phyloP scores from a whole-genome alignment of 2,797 vertebrate species.

The Anas bernieri region DNA sequence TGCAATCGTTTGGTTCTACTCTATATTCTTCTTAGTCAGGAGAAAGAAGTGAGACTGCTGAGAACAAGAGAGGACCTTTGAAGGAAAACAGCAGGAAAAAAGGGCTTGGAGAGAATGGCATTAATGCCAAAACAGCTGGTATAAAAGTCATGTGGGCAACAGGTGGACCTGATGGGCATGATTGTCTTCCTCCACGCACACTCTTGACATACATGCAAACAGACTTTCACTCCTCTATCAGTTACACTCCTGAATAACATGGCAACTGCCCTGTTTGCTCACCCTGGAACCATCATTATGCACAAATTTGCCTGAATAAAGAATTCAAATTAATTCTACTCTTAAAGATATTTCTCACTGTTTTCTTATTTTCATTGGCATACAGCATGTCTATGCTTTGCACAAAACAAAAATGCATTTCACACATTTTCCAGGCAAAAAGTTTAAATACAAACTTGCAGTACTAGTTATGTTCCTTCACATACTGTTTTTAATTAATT shows the following conservation, averaged over 20 bases:
- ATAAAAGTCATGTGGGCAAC: accelerated
- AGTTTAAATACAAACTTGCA: background rate
- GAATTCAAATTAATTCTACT: background rate
- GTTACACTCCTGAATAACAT: accelerated
- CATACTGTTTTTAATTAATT: conserved; percentile 60
- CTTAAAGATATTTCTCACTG: background rate
- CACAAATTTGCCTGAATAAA: background rate
- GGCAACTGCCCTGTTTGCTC: background rate
- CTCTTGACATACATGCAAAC: accelerated
- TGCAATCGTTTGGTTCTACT: background rate
- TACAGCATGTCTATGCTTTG: background rate
- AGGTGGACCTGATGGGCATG: accelerated
- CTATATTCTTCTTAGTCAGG: background rate
- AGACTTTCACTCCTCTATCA: background rate
- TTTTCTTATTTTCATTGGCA: background rate
- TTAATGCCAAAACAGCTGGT: background rate
- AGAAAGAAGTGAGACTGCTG: background rate
- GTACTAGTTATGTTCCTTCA: conserved; percentile 19
- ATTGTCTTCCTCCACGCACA: background rate
- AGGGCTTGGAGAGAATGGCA: background rate
- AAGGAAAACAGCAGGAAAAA: background rate
- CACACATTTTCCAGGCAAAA: background rate
- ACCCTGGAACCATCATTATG: background rate
- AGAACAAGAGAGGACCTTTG: background rate
- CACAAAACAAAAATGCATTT: background rate